Base-by-base conservation (phyloP, 2,888 invertebrate genomes). In the Drosophila birchii region DNA sequence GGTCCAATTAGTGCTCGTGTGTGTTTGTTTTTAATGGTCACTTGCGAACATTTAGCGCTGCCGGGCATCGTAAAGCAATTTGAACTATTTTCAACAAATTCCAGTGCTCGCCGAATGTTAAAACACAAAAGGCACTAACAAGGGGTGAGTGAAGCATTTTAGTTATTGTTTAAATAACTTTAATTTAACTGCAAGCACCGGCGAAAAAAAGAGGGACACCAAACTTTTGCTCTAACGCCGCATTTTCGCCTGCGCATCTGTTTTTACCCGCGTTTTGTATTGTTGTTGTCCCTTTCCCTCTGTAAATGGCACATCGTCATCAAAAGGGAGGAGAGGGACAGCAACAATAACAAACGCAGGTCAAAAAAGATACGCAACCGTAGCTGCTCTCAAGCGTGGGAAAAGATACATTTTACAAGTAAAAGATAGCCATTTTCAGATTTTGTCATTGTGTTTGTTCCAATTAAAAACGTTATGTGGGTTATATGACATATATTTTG, bases 151-250 rank as follows among this genome's bases (percentile, higher is more conserved):
- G 39, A 0, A n/a, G 11, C 59, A 7, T 43, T 34, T 61, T 18
- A 61, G 34, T 62, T 62, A 61, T 62, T 34, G 62, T 36, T 62
- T 36, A 36, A 44, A 36, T 12, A 44, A 44, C 20, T 61, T 61
- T 34, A 43, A 38, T 32, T 32, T 23, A 1, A 20, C 58, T 57
- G 16, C 38, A 39, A 39, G 16, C 20, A 7, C 20, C 2, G 12
- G 57, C 3, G 23, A 8, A 34, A 45, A 12, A 38, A n/a, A n/a
- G 12, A n/a, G 29, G 1, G 8, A 12, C 29, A 23, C 12, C 6
- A 12, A 47, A 39, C 6, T 64, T 47, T 32, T n/a, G 5, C 4
- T 18, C 38, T 26, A 12, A 34, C 38, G 39, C 12, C 16, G 41
- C 23, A 26, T 4, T 34, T 58, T n/a, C 16, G 6, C 5, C 5